A percentile compares a stretch with the other conserved stretches of the same genome.
These are phyloP conservation scores for Ophthalmolycus amberensis DNA, from an alignment of 2,113 vertebrate genomes.

Conservation along the genomic window DNA sequence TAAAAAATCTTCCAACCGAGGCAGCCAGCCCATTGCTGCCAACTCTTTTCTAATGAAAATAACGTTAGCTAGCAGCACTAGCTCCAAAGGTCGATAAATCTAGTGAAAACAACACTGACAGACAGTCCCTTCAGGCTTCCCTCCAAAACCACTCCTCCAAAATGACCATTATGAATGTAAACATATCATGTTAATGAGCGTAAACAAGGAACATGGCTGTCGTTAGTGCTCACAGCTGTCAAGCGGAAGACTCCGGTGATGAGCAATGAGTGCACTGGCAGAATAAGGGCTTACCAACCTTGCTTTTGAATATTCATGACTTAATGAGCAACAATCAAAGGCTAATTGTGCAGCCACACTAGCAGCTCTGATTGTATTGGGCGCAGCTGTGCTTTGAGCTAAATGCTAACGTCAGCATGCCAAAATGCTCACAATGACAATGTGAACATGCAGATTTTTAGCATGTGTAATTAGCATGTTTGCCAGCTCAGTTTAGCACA, in stretches of 20 bases:
- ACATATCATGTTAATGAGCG: neutral
- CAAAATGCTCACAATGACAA: neutral
- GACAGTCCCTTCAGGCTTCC: no score
- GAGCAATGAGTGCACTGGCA: neutral
- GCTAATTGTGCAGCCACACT: neutral
- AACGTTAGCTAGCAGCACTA: neutral
- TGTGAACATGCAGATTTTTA: neutral
- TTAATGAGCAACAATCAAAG: neutral
- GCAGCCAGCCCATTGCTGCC: neutral
- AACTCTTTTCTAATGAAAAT: neutral
- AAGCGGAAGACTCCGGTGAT: neutral
- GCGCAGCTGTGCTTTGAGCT: neutral
- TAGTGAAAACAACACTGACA: no score
- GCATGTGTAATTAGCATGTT: neutral
- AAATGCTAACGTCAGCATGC: neutral
- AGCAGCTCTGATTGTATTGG: neutral
- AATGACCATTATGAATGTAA: neutral
- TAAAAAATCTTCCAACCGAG: neutral
- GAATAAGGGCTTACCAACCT: neutral
- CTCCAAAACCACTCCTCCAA: no score
- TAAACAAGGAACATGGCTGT: neutral
- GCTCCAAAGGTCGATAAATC: neutral
- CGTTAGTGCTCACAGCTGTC: neutral
- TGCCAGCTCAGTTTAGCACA: neutral
- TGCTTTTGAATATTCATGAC: neutral